phyloP scores from a whole-genome alignment of 2,888 invertebrate species.

The Dryococelus australis region DNA sequence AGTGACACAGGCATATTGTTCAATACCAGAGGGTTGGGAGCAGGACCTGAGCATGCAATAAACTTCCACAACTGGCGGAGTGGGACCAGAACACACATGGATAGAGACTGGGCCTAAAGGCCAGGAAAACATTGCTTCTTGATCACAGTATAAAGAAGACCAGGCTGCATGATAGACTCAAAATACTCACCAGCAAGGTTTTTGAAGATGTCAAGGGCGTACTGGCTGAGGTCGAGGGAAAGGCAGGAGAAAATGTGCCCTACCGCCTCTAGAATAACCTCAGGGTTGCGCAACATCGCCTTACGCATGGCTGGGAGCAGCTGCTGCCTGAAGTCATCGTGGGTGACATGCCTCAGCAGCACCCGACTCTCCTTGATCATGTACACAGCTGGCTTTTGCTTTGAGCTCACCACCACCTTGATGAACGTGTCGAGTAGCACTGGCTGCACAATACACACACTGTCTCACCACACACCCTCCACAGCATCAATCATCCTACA shows the following conservation, averaged over 20 bases:
- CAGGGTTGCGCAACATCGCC: conserved; percentile 92
- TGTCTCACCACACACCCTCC: too few species aligned
- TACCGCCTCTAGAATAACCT: conserved; percentile 84
- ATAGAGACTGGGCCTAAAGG: too few species aligned
- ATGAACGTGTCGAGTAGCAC: conserved; percentile 74
- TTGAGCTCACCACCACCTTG: conserved; percentile 79
- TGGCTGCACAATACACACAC: conserved; percentile 56
- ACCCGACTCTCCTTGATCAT: conserved; percentile 72
- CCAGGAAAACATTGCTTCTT: too few species aligned
- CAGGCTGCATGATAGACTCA: too few species aligned
- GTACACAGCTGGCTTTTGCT: conserved; percentile 74
- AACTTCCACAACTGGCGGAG: too few species aligned
- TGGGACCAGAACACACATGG: too few species aligned
- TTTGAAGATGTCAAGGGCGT: conserved; percentile 81
- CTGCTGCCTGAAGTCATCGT: conserved; percentile 74
- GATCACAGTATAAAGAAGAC: too few species aligned
- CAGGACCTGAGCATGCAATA: too few species aligned
- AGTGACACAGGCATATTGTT: too few species aligned
- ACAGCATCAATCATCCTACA: too few species aligned
- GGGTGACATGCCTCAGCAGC: conserved; percentile 68
- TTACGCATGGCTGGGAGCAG: conserved; percentile 88
- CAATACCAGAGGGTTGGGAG: too few species aligned
- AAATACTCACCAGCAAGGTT: conserved; percentile 72
- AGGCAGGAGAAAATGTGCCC: conserved; percentile 77
- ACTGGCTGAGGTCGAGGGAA: conserved; percentile 77